Base-by-base conservation (phyloP, 2,888 invertebrate species). In the Machimus rusticus region DNA sequence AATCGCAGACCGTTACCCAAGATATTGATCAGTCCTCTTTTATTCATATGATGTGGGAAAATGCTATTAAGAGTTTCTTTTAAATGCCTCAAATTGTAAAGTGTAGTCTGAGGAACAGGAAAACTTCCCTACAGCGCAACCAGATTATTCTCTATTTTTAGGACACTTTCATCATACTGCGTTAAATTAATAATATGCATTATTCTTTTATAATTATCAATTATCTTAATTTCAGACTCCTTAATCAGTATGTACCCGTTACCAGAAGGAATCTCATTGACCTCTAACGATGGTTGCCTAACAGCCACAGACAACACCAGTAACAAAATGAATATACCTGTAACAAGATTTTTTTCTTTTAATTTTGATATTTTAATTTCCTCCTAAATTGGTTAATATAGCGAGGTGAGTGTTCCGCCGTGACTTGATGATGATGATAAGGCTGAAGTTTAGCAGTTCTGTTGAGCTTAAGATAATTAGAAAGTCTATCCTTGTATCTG, bases 21-120 rank as follows among this genome's bases (percentile, higher is more conserved):
- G 19, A 76, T 16, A 43, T 86, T 76, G 12, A 86, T 37, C 5
- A 86, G 12, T 16, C 74, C 85, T 28, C 74, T 34, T 74, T 85
- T 85, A 43, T n/a, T 46, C 12, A 85, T 16, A 23, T 85, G 85
- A 34, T 85, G 85, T 14, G 85, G 74, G 34, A 85, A 66, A 28
- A 85, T 74, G 28, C 74, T 74, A 46, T 85, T 74, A 43, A 85
- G 28, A 46, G 66, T n/a, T 43, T 85, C 74, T 43, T 85, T 85
- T 74, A 85, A 19, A 28, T 31, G 31, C 28, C 4, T 74, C 14
- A 74, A 31, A 74, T 74, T 74, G 16, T 74, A 74, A 74, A 74
- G 74, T 31, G 31, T 23, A 12, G 74, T 74, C 16, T 23, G 28
- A 28, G 28, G 74, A 28, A 74, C 1, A 9, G 28, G 28, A 84